Percentiles rank a stretch among this genome's conserved stretches.
Evolutionary conservation across 23 tunicate genomes (phyloP).

Genomic region (Styela clava): DNA sequence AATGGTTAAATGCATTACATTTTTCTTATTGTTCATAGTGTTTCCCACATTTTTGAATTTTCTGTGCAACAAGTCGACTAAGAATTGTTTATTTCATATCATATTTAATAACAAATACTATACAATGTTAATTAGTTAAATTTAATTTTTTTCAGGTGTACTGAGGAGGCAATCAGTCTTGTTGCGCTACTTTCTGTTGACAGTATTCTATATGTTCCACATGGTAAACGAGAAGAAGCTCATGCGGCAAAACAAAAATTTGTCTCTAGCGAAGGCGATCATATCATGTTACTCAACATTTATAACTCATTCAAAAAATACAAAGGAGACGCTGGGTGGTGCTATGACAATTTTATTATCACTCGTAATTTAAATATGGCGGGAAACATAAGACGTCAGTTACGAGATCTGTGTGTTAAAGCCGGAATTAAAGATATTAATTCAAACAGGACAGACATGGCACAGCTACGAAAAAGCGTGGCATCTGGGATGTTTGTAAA

Average conservation of each 20-base stretch:
- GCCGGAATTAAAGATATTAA: constrained; percentile 39
- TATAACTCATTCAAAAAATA: constrained; percentile 62
- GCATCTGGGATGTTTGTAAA: constrained; percentile 68
- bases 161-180: constrained; percentile 68
- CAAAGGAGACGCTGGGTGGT: constrained; percentile 71
- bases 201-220: constrained; percentile 67
- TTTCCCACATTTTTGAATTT: no score
- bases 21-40: no score
- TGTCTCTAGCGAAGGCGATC: constrained; percentile 83
- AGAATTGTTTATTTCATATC: no score
- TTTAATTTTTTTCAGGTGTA: constrained; percentile 41
- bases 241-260: constrained; percentile 47
- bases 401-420: constrained; percentile 67
- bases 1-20: no score
- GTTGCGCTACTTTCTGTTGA: constrained; percentile 80
- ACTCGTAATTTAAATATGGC: constrained; percentile 54
- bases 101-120: no score
- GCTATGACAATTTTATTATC: constrained; percentile 77
- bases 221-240: constrained; percentile 62
- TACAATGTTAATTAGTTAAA: no score
- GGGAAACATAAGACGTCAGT: constrained; percentile 62
- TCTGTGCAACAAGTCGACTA: no score
- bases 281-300: constrained; percentile 68
- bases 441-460: constrained; percentile 45
- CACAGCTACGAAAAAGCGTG: constrained; percentile 44